Conservation (phyloP, 2,797 vertebrate species). For the Poeciliopsis gracilis region DNA sequence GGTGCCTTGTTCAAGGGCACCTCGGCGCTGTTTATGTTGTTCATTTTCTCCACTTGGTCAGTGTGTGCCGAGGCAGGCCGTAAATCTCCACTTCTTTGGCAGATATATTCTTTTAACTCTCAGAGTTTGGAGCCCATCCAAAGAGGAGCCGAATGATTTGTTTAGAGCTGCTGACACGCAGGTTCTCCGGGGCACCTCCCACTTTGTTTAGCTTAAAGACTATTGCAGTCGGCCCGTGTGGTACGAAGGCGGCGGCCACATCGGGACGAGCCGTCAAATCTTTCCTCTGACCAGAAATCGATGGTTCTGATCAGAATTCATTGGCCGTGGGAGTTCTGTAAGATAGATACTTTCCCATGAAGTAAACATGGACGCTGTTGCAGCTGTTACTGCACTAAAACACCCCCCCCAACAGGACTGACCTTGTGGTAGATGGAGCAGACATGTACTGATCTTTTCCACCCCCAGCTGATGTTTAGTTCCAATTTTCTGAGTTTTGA, state of each 20-base stretch:
- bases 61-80: conserved; percentile 41
- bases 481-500: background rate
- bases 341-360: background rate
- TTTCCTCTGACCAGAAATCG: background rate
- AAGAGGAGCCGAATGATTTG: conserved; percentile 54
- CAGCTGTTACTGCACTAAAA: background rate
- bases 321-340: background rate
- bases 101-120: conserved; percentile 65
- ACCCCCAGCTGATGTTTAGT: background rate
- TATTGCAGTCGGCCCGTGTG: conserved; percentile 30
- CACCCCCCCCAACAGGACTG: background rate
- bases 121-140: conserved; percentile 55
- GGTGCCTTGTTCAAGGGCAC: conserved; percentile 58
- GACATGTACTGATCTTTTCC: background rate
- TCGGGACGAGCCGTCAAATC: background rate
- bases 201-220: conserved; percentile 44
- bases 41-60: conserved; percentile 53
- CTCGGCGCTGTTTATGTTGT: conserved; percentile 42
- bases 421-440: background rate
- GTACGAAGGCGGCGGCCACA: conserved; percentile 2
- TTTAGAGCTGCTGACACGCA: conserved; percentile 56
- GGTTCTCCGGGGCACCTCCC: conserved; percentile 40
- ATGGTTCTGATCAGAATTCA: background rate
- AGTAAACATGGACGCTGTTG: background rate
- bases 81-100: conserved; percentile 49